Conservation (phyloP, 1,140 invertebrate species). For the Gerris buenoi region DNA sequence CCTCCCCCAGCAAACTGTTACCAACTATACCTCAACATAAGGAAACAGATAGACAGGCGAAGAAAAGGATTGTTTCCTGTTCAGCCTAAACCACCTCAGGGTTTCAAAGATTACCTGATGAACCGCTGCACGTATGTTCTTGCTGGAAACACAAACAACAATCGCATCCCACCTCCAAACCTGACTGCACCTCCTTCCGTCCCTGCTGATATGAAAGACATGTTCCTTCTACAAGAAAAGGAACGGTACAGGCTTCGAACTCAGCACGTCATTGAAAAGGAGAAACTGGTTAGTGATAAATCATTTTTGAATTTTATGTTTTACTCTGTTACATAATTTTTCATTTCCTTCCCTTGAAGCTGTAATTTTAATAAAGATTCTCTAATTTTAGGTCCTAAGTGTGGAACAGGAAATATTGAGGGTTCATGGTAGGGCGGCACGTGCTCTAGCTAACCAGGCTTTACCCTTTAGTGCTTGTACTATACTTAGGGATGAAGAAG, state of each 20-base stretch:
- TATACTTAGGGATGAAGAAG: conserved; percentile 81
- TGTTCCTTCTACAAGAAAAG: conserved; percentile 78
- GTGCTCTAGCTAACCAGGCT: conserved; percentile 80
- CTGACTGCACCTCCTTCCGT: conserved; percentile 60
- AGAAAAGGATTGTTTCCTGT: conserved; percentile 69
- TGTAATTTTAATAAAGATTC: background rate
- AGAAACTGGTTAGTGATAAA: conserved; percentile 50
- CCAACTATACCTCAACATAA: conserved; percentile 80
- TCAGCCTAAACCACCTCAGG: conserved; percentile 85
- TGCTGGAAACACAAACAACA: conserved; percentile 60
- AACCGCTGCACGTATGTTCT: conserved; percentile 85
- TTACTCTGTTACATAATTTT: background rate
- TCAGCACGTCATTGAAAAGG: conserved; percentile 82
- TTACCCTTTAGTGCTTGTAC: conserved; percentile 87
- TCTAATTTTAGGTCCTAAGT: conserved; percentile 49
- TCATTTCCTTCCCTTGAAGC: background rate
- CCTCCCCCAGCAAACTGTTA: conserved; percentile 70
- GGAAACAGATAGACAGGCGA: conserved; percentile 79
- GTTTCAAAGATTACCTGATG: conserved; percentile 91
- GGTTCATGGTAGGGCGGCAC: conserved; percentile 83
- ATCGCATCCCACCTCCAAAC: conserved; percentile 48
- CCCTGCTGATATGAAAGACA: conserved; percentile 55
- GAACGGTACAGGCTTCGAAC: conserved; percentile 56
- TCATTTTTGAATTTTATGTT: background rate
- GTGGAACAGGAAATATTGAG: conserved; percentile 90